Base-by-base conservation (phyloP, 2,797 vertebrate genomes). In the Odontamblyopus lacepedii region DNA sequence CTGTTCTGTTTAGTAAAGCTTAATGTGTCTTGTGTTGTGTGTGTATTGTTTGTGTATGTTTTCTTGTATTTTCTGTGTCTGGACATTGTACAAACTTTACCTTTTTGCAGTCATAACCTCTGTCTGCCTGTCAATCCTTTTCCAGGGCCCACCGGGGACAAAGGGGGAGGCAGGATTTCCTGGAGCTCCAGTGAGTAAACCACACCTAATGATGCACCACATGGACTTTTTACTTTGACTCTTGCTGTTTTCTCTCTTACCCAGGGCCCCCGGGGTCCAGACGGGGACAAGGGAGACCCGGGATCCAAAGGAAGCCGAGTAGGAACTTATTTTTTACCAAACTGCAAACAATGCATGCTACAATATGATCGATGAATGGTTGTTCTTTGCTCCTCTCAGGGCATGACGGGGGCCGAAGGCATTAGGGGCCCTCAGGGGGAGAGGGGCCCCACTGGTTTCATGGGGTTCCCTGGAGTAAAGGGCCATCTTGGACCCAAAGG, bases 271-370 rank as follows among this genome's bases (percentile, higher is more conserved):
- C 84, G 69, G 83, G 95, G 94, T 65, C 87, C 82, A 0, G 80
- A 90, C 60, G 96, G 96, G 80, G 94, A 94, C 74, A 93, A 91
- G 35, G 96, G 96, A 3, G 85, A 94, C 57, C 30, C 68, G 38
- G 96, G 96, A 76, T 67, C 78, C 13, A 95, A 94, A 93, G 96
- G 96, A 69, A 78, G 90, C 76, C 93, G 90, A 91, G 96, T 97
- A 94, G 26, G 85, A 85, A 48, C 16, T 71, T 65, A 29, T 69
- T 9, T 9, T 68, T 77, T 26, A 5, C 19, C 61, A 50, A 30
- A 61, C 23, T 56, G 26, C 69, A 19, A 69, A n/a, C 29, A 67
- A 19, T 67, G 18, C 29, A 67, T 50, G 44, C 19, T 16, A 32
- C 65, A 35, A 1, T 67, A 6, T 32, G 65, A 67, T 13, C 12